Evolutionary conservation across 2,113 vertebrate genomes (phyloP).

Genomic region (Chrysemys picta): DNA sequence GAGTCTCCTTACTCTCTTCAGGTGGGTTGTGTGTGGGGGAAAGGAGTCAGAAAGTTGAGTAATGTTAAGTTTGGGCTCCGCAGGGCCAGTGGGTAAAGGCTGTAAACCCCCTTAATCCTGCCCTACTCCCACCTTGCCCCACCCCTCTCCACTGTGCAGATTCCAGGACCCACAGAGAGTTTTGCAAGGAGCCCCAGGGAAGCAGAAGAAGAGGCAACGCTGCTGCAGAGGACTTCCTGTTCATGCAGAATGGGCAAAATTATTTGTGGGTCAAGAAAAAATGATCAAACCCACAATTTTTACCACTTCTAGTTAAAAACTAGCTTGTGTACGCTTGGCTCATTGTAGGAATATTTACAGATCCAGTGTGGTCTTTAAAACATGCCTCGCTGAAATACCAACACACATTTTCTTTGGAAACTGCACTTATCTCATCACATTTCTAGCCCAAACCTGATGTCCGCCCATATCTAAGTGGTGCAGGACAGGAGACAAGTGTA

Average conservation of each 20-base stretch:
- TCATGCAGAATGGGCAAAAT: neutral
- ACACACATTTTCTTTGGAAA: neutral
- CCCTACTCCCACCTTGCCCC: accelerated
- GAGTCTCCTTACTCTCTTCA: too few relatives aligned
- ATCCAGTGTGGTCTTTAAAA: neutral
- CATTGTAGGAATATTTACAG: neutral
- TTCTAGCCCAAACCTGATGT: neutral
- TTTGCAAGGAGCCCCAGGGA: accelerated
- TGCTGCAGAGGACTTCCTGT: accelerated
- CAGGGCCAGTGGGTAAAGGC: neutral
- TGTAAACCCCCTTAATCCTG: accelerated
- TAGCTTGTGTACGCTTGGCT: neutral
- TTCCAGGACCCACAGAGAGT: neutral
- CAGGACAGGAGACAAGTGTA: neutral
- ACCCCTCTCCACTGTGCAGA: neutral
- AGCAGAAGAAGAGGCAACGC: accelerated
- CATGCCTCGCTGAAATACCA: neutral
- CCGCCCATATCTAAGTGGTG: neutral
- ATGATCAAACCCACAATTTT: neutral
- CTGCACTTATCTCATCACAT: neutral
- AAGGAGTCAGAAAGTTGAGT: neutral
- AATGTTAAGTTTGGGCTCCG: neutral
- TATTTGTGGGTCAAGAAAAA: neutral
- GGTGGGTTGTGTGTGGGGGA: too few relatives aligned
- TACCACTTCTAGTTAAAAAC: neutral